Conservation (phyloP, 2,888 invertebrate species). For the Sinohyriopsis cumingii region DNA sequence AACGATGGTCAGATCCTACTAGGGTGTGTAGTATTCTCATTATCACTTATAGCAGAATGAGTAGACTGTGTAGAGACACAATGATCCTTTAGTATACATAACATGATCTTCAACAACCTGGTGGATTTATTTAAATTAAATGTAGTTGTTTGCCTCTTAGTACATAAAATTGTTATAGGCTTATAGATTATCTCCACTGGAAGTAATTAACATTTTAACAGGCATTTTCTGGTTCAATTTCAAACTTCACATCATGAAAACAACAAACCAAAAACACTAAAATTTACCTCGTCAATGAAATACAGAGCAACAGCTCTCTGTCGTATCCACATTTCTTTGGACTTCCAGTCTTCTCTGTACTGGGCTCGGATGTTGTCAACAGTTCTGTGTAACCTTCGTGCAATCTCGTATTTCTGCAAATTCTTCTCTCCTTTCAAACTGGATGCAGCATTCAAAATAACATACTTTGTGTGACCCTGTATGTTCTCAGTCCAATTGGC, state of each 20-base stretch:
- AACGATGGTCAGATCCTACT: too few relatives aligned
- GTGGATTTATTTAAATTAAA: too few relatives aligned
- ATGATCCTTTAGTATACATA: too few relatives aligned
- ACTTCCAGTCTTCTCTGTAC: constrained; percentile 95
- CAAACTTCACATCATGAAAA: not conserved
- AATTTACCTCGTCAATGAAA: constrained; percentile 90
- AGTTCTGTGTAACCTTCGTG: constrained; percentile 89
- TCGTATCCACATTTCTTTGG: constrained; percentile 97
- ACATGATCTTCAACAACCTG: too few relatives aligned
- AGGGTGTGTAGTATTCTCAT: too few relatives aligned
- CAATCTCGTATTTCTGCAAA: constrained; percentile 99
- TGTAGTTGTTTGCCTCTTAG: too few relatives aligned
- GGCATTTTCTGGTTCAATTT: not conserved
- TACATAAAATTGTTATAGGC: too few relatives aligned
- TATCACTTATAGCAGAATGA: too few relatives aligned
- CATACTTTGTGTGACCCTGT: constrained; percentile 92
- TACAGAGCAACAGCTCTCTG: constrained; percentile 98
- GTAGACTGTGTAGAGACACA: too few relatives aligned
- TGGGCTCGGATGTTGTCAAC: constrained; percentile 92
- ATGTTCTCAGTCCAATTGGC: constrained; percentile 99
- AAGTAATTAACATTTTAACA: not conserved
- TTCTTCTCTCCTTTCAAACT: constrained; percentile 99
- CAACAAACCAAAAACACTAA: not conserved
- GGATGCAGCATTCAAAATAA: constrained; percentile 99
- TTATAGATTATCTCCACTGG: too few relatives aligned